Base-by-base conservation (phyloP, 2,113 vertebrate genomes). In the Melanotaenia duboulayi region DNA sequence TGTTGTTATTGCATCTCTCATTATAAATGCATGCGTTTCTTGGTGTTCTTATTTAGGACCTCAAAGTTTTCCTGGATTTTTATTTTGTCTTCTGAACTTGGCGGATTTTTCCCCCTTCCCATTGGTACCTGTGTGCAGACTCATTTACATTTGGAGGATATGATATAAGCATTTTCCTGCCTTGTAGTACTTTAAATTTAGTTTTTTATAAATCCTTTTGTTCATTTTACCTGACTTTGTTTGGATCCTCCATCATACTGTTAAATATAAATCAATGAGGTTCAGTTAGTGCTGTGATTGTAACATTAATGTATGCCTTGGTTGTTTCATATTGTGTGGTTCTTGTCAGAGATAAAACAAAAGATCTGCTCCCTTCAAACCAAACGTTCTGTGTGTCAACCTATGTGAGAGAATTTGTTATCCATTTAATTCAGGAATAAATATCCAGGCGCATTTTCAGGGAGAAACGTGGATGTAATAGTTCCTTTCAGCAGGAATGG, bases 401-500 rank as follows among this genome's bases (percentile, higher is more conserved):
- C 28, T 28, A 3, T 28, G 28, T 28, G 6, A 28, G 28, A 28
- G 28, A 28, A 28, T 28, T 44, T 44, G 4, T 14, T 4, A 12
- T 44, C 16, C n/a, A 2, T 66, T 2, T 50, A 28, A 28, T 28
- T 28, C 28, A 28, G 6, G 28, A 28, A 28, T 28, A 6, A 28
- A 28, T 6, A 28, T 28, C 28, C 28, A 28, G 3, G 28, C 28
- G 6, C 28, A 28, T 35, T 9, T 35, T 35, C 32, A 35, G 32
- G 32, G 32, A 35, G 4, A 9, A 35, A 35, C 32, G 4, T 7
- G 32, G 55, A 78, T 37, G 35, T 48, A 24, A 19, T 11, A 17
- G 46, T 59, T 48, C 4, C 16, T 63, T 60, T 35, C 19, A 46
- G 51, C 24, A 66, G 28, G 3, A 65, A 14, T 11, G 44, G 69